Conservation (phyloP, 2,113 vertebrate species). For the Coryphaenoides rupestris region DNA sequence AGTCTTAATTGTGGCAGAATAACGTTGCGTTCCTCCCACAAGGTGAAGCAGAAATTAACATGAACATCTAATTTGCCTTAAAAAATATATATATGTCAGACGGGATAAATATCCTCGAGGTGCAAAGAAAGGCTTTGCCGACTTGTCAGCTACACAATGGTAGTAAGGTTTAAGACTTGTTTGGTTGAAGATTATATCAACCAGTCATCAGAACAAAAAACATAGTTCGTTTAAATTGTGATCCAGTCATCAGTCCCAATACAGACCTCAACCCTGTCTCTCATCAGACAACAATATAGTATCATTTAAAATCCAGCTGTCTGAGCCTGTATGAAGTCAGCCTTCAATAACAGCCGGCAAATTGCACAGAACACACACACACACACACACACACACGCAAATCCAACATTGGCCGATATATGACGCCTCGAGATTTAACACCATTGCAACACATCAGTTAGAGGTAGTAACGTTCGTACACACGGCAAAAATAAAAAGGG, state of each 20-base stretch:
- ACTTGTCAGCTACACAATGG: no score
- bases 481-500: constrained; percentile 19
- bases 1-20: no score
- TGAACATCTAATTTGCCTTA: no score
- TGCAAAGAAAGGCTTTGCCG: no score
- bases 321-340: constrained; percentile 50
- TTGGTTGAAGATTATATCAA: no score
- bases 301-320: background rate
- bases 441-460: constrained; percentile 56
- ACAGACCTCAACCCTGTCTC: background rate
- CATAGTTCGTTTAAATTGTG: no score
- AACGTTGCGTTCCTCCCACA: no score
- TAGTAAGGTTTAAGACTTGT: no score
- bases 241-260: background rate
- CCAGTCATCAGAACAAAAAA: no score
- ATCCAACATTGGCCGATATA: background rate
- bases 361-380: constrained; percentile 24
- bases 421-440: constrained; percentile 24
- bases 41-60: no score
- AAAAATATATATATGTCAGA: no score
- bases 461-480: constrained; percentile 24
- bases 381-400: constrained; percentile 14
- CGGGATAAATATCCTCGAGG: no score
- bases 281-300: constrained; percentile 5
- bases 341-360: constrained; percentile 46